Evolutionary conservation across 1,140 invertebrate species (phyloP).

Genomic region (Anoplophora glabripennis): DNA sequence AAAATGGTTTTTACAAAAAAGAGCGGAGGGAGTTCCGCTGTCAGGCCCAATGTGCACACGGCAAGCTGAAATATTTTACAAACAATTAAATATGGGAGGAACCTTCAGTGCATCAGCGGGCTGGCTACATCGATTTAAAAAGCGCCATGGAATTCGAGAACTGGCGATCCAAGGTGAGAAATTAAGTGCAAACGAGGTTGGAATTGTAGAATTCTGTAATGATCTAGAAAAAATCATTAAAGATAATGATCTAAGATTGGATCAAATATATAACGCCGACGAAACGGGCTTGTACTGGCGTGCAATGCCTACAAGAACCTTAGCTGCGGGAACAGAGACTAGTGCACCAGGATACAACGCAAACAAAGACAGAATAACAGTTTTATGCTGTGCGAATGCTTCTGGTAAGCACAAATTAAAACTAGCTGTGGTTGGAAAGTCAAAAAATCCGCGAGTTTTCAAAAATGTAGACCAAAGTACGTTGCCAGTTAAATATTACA

Average conservation of each 20-base stretch:
- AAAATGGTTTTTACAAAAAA: conserved; percentile 29
- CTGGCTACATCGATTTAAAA: conserved; percentile 26
- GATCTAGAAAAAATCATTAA: conserved; percentile 25
- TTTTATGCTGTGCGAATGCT: conserved; percentile 14
- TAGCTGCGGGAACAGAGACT: background rate
- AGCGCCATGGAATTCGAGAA: conserved; percentile 23
- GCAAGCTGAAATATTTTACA: conserved; percentile 22
- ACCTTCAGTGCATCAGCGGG: conserved; percentile 18
- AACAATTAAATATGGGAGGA: conserved; percentile 19
- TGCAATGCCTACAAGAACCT: conserved; percentile 28
- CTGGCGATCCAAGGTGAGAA: conserved; percentile 24
- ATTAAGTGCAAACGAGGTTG: conserved; percentile 20
- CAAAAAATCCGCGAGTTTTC: conserved; percentile 7
- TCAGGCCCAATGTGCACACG: conserved; percentile 24
- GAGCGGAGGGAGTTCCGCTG: conserved; percentile 23
- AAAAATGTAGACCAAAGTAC: conserved; percentile 1
- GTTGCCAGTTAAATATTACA: conserved; percentile 15
- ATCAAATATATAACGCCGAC: conserved; percentile 25
- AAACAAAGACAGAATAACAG: conserved; percentile 7
- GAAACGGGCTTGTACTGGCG: conserved; percentile 27
- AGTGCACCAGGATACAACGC: background rate
- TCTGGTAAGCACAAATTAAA: conserved; percentile 8
- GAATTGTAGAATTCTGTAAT: conserved; percentile 27
- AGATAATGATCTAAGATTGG: conserved; percentile 18
- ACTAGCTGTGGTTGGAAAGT: conserved; percentile 13